Evolutionary conservation across 2,888 invertebrate species (phyloP).

Genomic region (Xestia c-nigrum): DNA sequence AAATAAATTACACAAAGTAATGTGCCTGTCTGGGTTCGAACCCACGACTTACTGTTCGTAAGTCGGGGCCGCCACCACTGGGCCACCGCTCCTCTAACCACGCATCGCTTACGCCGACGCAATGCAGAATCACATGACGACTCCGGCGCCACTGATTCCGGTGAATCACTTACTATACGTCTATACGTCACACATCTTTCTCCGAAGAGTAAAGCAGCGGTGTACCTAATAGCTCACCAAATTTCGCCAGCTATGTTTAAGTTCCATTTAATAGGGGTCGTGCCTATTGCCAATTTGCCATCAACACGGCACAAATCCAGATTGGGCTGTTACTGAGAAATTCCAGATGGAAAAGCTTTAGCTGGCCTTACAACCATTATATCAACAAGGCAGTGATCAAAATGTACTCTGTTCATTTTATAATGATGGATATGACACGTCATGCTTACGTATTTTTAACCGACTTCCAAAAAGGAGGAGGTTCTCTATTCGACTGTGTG

Average conservation of each 20-base stretch:
- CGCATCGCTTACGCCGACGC: slow-evolving; percentile 6
- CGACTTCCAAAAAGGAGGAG: no score
- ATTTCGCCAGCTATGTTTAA: background rate
- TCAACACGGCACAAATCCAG: background rate
- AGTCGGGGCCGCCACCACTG: no score
- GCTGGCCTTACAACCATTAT: background rate
- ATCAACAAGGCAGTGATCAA: background rate
- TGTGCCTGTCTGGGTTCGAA: no score
- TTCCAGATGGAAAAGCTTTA: background rate
- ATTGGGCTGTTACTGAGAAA: background rate
- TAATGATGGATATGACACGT: background rate
- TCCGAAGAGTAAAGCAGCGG: background rate
- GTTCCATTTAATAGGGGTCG: background rate
- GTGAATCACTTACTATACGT: no score
- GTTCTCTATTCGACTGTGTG: no score
- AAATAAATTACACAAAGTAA: no score
- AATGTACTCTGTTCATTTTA: background rate
- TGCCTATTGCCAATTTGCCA: no score
- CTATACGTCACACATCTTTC: background rate
- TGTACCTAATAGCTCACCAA: background rate
- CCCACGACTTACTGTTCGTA: no score
- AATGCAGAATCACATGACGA: slow-evolving; percentile 14
- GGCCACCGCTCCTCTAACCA: no score
- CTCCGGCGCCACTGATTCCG: background rate
- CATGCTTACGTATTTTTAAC: slow-evolving; percentile 18